A percentile compares a stretch with the other conserved stretches of the same genome.
Evolutionary conservation across 2,888 invertebrate genomes (phyloP).

Genomic region (Serripes groenlandicus): DNA sequence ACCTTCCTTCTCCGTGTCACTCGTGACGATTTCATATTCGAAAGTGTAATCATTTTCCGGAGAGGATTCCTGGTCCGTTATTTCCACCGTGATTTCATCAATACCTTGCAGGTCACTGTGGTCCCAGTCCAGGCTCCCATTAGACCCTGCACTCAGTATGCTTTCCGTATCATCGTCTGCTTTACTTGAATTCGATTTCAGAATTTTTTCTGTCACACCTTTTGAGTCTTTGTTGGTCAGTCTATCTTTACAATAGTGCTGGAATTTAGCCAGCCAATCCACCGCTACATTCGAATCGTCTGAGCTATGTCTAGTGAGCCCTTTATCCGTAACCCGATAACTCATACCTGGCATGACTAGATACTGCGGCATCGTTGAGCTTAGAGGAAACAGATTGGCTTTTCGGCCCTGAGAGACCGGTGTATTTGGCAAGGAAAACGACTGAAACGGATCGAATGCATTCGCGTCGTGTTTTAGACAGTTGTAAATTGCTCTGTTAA

Average conservation of each 20-base stretch:
- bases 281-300: constrained; percentile 70
- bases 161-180: constrained; percentile 70
- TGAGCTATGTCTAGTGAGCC: constrained; percentile 62
- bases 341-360: constrained; percentile 71
- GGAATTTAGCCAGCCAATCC: constrained; percentile 80
- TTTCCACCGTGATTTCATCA: constrained; percentile 69
- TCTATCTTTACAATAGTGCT: constrained; percentile 79
- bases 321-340: constrained; percentile 65
- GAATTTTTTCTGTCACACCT: constrained; percentile 73
- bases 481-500: constrained; percentile 78
- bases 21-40: constrained; percentile 76
- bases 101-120: constrained; percentile 72
- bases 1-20: constrained; percentile 76
- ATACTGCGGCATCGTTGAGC: constrained; percentile 71
- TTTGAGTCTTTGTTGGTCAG: constrained; percentile 77
- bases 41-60: constrained; percentile 78
- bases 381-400: constrained; percentile 73
- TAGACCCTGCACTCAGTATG: constrained; percentile 64
- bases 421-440: constrained; percentile 73
- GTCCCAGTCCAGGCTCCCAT: constrained; percentile 73
- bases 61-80: constrained; percentile 66
- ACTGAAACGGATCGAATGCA: constrained; percentile 75
- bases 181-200: constrained; percentile 53
- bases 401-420: constrained; percentile 75
- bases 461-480: constrained; percentile 79